phyloP scores from a whole-genome alignment of 2,113 vertebrate genomes.

The Clupea harengus region DNA sequence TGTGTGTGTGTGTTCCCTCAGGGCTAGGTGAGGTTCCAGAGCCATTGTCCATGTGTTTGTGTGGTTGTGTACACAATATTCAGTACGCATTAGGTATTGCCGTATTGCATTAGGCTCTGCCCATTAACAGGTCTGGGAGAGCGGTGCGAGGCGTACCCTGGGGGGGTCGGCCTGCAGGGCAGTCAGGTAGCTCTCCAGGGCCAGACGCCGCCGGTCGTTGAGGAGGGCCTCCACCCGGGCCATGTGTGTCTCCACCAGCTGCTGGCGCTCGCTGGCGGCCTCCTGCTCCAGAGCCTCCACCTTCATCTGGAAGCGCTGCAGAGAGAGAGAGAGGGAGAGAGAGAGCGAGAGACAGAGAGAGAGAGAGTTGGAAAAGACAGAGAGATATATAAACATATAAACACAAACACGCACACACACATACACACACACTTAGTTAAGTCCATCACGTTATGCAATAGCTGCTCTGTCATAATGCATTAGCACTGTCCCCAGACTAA shows the following conservation, averaged over 20 bases:
- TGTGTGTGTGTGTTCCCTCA: not conserved
- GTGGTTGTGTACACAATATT: not conserved
- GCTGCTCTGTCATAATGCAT: not conserved
- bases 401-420: not conserved
- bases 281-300: constrained; percentile 94
- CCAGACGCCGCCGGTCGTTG: constrained; percentile 85
- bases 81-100: not conserved
- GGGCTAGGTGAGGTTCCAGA: not conserved
- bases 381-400: not conserved
- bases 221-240: constrained; percentile 93
- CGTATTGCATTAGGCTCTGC: not conserved
- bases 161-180: constrained; percentile 78
- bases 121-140: not conserved
- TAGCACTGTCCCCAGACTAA: not conserved
- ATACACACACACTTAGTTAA: not conserved
- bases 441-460: not conserved
- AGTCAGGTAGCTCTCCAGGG: constrained; percentile 90
- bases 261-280: constrained; percentile 93
- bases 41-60: not conserved
- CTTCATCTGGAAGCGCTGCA: constrained; percentile 92
- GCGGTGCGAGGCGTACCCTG: not conserved
- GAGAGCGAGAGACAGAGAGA: not conserved
- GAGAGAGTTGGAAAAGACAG: not conserved
- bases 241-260: constrained; percentile 95
- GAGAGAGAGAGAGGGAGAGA: not conserved